phyloP scores from a whole-genome alignment of 1,140 invertebrate genomes.

The Helicoverpa armigera region DNA sequence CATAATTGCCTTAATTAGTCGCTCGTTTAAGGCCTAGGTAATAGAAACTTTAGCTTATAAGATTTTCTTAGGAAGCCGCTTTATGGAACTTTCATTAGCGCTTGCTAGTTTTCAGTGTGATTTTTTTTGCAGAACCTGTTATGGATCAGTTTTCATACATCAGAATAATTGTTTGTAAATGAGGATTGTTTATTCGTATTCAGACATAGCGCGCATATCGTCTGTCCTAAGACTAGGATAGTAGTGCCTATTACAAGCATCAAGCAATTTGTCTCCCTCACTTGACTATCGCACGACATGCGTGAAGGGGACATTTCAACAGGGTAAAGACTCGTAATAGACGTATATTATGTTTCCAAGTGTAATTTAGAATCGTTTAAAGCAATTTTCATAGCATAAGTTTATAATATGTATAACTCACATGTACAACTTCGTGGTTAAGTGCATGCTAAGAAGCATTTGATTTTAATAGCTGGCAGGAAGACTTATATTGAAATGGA shows the following conservation, averaged over 20 bases:
- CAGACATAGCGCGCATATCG: not conserved
- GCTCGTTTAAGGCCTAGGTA: no score
- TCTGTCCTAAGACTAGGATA: constrained; percentile 1
- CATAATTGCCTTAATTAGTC: no score
- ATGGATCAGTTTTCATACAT: no score
- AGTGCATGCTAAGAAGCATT: constrained; percentile 3
- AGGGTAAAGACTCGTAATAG: constrained; percentile 10
- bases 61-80: no score
- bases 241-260: constrained; percentile 2
- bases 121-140: no score
- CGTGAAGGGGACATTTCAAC: not conserved
- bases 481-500: not conserved
- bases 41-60: no score
- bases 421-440: constrained; percentile 1
- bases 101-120: no score
- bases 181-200: not conserved
- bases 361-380: constrained; percentile 32
- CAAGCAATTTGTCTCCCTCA: constrained; percentile 18
- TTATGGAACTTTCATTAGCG: no score
- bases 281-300: not conserved
- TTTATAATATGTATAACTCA: not conserved
- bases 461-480: not conserved
- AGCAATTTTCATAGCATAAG: constrained; percentile 10
- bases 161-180: no score
- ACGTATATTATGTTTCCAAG: constrained; percentile 31